Evolutionary conservation across 2,888 invertebrate species (phyloP), one percentile per base, ranked within the genome.

Genomic region (Octodonta nipae): DNA sequence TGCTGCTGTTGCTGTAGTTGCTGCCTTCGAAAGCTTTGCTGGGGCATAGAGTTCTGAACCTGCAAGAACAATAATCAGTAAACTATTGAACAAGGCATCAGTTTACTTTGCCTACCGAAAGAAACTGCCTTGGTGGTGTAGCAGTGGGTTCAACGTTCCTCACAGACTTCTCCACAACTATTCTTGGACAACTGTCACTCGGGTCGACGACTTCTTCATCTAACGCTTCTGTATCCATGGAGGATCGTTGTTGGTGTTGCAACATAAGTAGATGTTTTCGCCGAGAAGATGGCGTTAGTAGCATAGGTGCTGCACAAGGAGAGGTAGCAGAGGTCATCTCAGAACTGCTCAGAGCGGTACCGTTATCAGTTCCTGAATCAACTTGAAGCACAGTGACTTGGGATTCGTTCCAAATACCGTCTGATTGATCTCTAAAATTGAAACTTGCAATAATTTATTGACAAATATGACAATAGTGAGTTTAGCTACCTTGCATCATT

Each of bases 371-470:
- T 25, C 73, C 73, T 10, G 75, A 75, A 52, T 82, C 83, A 1
- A 74, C 73, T 61, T 79, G 82, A 17, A 84, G 66, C 10, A 86
- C 82, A 1, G 85, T 86, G 5, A 80, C 78, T 64, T 87, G 86
- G 7, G 86, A 86, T 64, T 86, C 86, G 61, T 86, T 87, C 85
- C 86, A 86, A 51, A 83, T 76, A 51, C 83, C 81, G 55, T 87
- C 86, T 28, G 85, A 85, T 58, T 85, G 84, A 57, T 86, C 86
- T 51, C 81, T 66, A 28, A n/a, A n/a, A n/a, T n/a, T n/a, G n/a
- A n/a, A n/a, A n/a, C n/a, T n/a, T n/a, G n/a, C n/a, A n/a, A n/a
- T n/a, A n/a, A n/a, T n/a, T 17, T 17, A 17, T 17, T 5, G 5
- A 6, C 17, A 17, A 17, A n/a, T 10, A 15, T 7, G 25, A 25